Evolutionary conservation across 2,888 invertebrate genomes (phyloP).

Genomic region (Dicyrtoma fusca): DNA sequence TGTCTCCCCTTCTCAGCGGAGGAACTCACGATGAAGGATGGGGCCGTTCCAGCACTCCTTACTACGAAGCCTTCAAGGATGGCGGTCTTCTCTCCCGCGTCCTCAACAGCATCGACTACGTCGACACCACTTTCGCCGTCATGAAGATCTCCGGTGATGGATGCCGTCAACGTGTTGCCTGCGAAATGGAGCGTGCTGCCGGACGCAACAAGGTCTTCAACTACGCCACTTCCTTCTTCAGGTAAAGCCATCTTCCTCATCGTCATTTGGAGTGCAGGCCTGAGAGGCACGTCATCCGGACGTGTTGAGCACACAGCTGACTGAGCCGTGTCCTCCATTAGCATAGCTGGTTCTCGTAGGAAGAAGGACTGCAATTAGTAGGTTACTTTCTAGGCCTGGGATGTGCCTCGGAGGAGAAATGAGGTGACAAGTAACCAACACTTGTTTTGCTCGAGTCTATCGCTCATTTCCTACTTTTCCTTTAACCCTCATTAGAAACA

Average conservation of each 20-base stretch:
- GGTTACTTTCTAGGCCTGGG: not conserved
- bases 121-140: constrained; percentile 57
- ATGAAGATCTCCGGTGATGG: constrained; percentile 57
- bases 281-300: no score
- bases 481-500: no score
- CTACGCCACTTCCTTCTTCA: constrained; percentile 57
- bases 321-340: no score
- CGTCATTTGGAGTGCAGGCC: no score
- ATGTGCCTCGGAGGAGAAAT: constrained; percentile 4
- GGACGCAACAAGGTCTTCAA: constrained; percentile 57
- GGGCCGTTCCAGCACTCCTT: constrained; percentile 56
- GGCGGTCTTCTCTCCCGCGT: constrained; percentile 56
- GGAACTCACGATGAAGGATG: constrained; percentile 55
- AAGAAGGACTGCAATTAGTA: no score
- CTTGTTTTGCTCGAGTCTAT: not conserved
- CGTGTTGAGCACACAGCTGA: no score
- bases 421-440: constrained; percentile 20
- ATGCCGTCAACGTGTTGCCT: constrained; percentile 57
- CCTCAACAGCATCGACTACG: constrained; percentile 57
- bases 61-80: constrained; percentile 57
- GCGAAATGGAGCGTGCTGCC: constrained; percentile 57
- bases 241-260: constrained; percentile 38
- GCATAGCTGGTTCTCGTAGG: no score
- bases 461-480: no score
- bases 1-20: constrained; percentile 56